Evolutionary conservation across 2,113 vertebrate species (phyloP), one percentile per base, ranked within the genome.

Genomic region (Suncus etruscus): DNA sequence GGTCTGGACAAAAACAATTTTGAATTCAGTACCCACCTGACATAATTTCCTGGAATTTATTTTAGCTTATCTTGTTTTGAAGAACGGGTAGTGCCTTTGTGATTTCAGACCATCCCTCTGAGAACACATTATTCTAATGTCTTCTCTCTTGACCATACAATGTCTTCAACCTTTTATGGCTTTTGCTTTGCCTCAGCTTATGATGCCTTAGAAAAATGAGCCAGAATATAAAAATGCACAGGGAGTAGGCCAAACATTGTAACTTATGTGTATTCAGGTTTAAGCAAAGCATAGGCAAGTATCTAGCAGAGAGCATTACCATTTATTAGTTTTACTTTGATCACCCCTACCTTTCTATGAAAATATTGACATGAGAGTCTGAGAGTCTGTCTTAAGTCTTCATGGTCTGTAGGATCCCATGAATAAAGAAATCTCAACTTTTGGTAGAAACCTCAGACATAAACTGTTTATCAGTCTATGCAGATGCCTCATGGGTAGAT

Each of bases 61-160:
- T 91, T 86, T 77, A 75, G 65, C 88, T 89, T 32, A 87, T 81
- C 86, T 96, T 91, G 92, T 96, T 95, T 95, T 86, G 83, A 89
- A 94, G 95, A 90, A 95, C 92, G 88, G 85, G 90, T 86, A 90
- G 93, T 83, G 73, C 90, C n/a, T 80, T 61, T 90, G 76, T 69
- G 25, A 70, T 91, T 93, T 93, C 86, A 70, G 83, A 65, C 11
- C 63, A 69, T 77, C 50, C 77, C 74, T 66, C 83, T 89, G 81
- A 92, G 93, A 88, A 94, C 92, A 93, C 50, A 78, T 68, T 89
- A 90, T 92, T 65, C 93, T 69, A 10, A 4, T 39, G 58, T 72
- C 74, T n/a, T 87, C 75, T 72, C 51, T 78, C 27, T 86, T 75
- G 83, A 77, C 78, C 54, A 15, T 15, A 58, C 83, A 76, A 77